Base-by-base conservation (phyloP, 2,888 invertebrate genomes). In the Timandra comae region DNA sequence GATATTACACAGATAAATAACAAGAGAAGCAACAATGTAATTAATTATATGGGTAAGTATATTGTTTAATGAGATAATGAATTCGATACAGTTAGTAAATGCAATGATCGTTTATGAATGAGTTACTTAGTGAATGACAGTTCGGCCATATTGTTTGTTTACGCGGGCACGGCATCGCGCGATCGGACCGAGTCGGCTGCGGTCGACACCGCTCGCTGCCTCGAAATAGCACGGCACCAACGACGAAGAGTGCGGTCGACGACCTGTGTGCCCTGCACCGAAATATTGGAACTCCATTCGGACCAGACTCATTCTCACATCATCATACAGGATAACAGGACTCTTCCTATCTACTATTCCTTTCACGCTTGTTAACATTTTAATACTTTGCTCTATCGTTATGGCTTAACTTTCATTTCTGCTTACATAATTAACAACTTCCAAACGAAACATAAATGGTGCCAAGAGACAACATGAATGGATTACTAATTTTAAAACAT, bases 111-210 rank as follows among this genome's bases (percentile, higher is more conserved):
- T 66, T 73, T 74, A 79, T 82, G 84, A 85, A 84, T 84, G 85
- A 81, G 79, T 80, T 78, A 81, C 79, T 79, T 78, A 77, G 60
- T 81, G 81, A 84, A 84, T 85, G 85, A 84, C 81, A 82, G 75
- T 71, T 76, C 77, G 57, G 76, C 77, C 81, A 81, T 81, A 72
- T 63, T 64, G 68, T 81, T 81, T 84, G 81, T 82, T 80, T 84
- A 82, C 81, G 79, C 76, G 73, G 62, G 74, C 69, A 63, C 67
- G 58, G 63, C 56, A 60, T 55, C 66, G 63, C 57, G 62, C 66
- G 68, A 49, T 76, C 78, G 79, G 72, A 52, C 49, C 46, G 52
- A 54, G 55, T 75, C 80, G 77, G 73, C 52, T 55, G 69, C 61
- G 62, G 49, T 71, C 75, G 78, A 52, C 52, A 6, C 46, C 59